A percentile compares a stretch with the other conserved stretches of the same genome.
phyloP scores from a whole-genome alignment of 2,797 vertebrate genomes.

The Champsocephalus gunnari region DNA sequence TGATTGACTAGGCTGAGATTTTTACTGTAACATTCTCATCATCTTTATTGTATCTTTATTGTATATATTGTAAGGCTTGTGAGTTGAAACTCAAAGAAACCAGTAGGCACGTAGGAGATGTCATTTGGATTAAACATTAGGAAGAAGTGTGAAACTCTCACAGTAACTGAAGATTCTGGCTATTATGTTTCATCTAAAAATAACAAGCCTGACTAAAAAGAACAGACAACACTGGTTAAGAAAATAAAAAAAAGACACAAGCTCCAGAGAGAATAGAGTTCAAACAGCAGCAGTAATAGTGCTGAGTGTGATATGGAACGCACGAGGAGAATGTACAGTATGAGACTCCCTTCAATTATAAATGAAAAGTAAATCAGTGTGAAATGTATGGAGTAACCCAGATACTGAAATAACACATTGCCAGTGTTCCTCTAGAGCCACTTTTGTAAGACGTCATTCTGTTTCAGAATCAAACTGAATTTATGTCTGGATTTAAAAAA shows the following conservation, averaged over 20 bases:
- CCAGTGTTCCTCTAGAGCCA: constrained; percentile 35
- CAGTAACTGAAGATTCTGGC: constrained; percentile 78
- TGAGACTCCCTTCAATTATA: constrained; percentile 74
- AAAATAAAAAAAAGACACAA: constrained; percentile 54
- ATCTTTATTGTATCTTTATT: constrained; percentile 68
- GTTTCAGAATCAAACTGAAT: constrained; percentile 11
- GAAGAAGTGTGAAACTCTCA: constrained; percentile 78
- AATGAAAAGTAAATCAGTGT: constrained; percentile 70
- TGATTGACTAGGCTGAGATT: constrained; percentile 82
- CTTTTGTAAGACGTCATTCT: constrained; percentile 42
- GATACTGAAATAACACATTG: constrained; percentile 52
- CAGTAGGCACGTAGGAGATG: constrained; percentile 76
- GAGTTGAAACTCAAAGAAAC: constrained; percentile 76
- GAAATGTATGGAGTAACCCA: constrained; percentile 69
- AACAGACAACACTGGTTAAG: constrained; percentile 71
- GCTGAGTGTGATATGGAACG: constrained; percentile 72
- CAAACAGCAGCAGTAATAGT: constrained; percentile 73
- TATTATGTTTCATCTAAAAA: constrained; percentile 86
- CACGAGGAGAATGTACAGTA: constrained; percentile 71
- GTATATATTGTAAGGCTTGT: constrained; percentile 73
- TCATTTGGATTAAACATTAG: constrained; percentile 82
- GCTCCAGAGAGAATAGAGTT: constrained; percentile 74
- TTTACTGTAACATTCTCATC: constrained; percentile 81
- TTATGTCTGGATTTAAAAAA: no score
- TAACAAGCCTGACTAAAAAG: constrained; percentile 82